Conservation (phyloP, 2,888 invertebrate genomes). For the Nineta flava region DNA sequence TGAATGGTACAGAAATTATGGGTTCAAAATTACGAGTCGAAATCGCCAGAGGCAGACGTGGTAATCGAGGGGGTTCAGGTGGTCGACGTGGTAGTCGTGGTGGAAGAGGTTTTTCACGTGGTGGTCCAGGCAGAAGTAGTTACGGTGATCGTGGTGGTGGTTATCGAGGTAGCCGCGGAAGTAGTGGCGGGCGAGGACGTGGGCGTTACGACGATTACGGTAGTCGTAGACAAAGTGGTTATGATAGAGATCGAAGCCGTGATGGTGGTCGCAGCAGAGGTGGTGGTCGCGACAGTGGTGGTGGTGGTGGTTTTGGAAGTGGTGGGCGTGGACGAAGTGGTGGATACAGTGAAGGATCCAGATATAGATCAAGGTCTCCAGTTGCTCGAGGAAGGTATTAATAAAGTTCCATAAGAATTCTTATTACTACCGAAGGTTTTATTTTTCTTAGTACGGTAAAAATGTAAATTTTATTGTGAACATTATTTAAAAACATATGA, state of each 20-base stretch:
- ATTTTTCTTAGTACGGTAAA: too few relatives aligned
- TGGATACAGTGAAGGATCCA: conserved; percentile 11
- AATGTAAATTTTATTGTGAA: too few relatives aligned
- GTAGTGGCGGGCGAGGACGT: conserved; percentile 26
- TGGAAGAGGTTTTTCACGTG: conserved; percentile 29
- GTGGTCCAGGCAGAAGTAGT: conserved; percentile 27
- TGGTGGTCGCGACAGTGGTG: conserved; percentile 15
- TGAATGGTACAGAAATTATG: conserved; percentile 77
- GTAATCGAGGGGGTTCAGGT: conserved; percentile 47
- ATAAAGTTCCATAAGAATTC: conserved; percentile 7
- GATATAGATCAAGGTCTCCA: conserved; percentile 13
- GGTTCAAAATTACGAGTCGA: conserved; percentile 80
- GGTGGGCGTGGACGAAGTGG: conserved; percentile 25
- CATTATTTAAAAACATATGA: too few relatives aligned
- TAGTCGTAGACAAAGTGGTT: conserved; percentile 22
- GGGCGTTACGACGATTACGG: conserved; percentile 24
- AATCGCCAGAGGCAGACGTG: conserved; percentile 66
- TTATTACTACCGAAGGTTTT: too few relatives aligned
- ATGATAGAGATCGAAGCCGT: conserved; percentile 23
- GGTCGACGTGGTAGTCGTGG: conserved; percentile 39
- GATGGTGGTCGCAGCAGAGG: conserved; percentile 21
- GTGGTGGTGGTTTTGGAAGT: conserved; percentile 16
- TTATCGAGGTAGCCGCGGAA: conserved; percentile 34
- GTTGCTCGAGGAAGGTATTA: conserved; percentile 13
- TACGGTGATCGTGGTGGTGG: conserved; percentile 28